Evolutionary conservation across 1,140 invertebrate species (phyloP), one percentile per base, ranked within the genome.

Genomic region (Trigoniulus corallinus): DNA sequence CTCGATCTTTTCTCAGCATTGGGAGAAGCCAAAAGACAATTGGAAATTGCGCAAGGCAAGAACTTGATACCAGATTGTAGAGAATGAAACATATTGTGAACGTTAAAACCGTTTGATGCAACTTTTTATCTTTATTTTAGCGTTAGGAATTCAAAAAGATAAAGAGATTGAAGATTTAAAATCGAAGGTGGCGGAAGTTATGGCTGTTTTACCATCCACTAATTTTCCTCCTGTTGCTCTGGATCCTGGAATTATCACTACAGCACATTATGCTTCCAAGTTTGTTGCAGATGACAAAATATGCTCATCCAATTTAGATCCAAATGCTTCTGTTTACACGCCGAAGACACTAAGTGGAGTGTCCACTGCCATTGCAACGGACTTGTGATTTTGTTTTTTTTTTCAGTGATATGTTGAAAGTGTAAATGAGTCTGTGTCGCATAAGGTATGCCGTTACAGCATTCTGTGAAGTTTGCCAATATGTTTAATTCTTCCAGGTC

Each of bases 1-100:
- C 75, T 96, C 52, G 89, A 96, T 72, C 74, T 98, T 51, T 94
- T 96, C 69, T 93, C 88, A 51, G 92, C 91, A 52, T 76, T 96
- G 34, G 92, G 91, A 21, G 92, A 93, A 65, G 88, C 86, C 37
- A 92, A 93, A 67, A 74, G 91, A 42, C 84, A 93, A 64, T 73
- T 96, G 54, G 84, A 89, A 71, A 87, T 94, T 64, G 79, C 82
- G 69, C 86, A 92, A 66, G 80, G 91, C 95, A 69, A 74, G 76
- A 72, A 18, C 15, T n/a, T n/a, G n/a, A n/a, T n/a, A n/a, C n/a
- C n/a, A 18, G 44, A 47, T 18, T 26, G 47, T 22, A 13, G 24
- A 34, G 22, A 23, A 27, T 24, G 20, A 21, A 3, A 46, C 24
- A 29, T 50, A 24, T 24, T 50, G 29, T 29, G 29, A 34, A 7